Evolutionary conservation across 64 coral and sea anemone genomes (phyloP).

Genomic region (Montipora capricornis): DNA sequence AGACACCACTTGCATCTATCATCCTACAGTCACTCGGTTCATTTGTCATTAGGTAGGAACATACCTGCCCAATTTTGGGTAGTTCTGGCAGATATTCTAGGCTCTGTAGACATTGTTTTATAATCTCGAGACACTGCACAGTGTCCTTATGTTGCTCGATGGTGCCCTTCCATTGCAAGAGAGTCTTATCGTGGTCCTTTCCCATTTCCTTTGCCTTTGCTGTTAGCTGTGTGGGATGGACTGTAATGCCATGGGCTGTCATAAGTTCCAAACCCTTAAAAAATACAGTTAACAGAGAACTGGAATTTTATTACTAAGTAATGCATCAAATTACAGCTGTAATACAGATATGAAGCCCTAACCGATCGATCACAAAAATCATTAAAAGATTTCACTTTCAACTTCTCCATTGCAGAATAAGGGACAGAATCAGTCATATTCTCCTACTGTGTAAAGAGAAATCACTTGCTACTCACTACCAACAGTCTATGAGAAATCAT

Average conservation of each 20-base stretch:
- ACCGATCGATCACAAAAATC: too few species aligned
- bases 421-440: not conserved
- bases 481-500: too few species aligned
- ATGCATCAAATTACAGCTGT: too few species aligned
- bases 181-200: too few species aligned
- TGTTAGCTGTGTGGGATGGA: too few species aligned
- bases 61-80: not conserved
- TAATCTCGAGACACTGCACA: not conserved
- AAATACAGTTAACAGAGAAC: too few species aligned
- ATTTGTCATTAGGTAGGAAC: not conserved
- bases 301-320: too few species aligned
- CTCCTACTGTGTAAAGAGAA: not conserved
- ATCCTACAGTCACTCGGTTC: not conserved
- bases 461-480: not conserved
- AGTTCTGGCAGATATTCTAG: conserved; percentile 15
- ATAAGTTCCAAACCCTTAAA: too few species aligned
- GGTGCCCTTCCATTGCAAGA: too few species aligned
- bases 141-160: not conserved
- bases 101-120: conserved; percentile 10
- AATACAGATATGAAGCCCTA: too few species aligned
- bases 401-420: not conserved
- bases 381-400: not conserved
- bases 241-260: too few species aligned
- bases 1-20: not conserved
- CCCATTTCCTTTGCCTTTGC: too few species aligned